A percentile compares a stretch with the other conserved stretches of the same genome.
phyloP scores from a whole-genome alignment of 1,140 invertebrate genomes.

The Dendroctonus ponderosae region DNA sequence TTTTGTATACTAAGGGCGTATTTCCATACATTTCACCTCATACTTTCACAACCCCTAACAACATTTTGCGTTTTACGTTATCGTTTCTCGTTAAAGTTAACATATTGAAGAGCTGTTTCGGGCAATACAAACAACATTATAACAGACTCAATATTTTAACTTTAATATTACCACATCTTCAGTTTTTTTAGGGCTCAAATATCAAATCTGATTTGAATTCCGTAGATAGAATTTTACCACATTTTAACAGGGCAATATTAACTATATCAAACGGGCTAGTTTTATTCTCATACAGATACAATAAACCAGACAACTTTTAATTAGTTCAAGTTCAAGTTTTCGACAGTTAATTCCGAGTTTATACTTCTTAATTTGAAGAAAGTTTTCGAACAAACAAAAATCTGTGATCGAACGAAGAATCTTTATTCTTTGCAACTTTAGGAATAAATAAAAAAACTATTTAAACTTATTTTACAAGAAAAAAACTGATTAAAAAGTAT shows the following conservation, averaged over 20 bases:
- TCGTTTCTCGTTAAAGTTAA: slow-evolving; percentile 38
- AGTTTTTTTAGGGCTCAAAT: slow-evolving; percentile 36
- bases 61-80: slow-evolving; percentile 24
- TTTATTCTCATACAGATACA: slow-evolving; percentile 39
- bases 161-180: slow-evolving; percentile 28
- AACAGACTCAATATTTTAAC: slow-evolving; percentile 45
- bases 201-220: slow-evolving; percentile 27
- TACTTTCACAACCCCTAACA: neutral
- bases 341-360: slow-evolving; percentile 24
- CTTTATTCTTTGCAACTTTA: slow-evolving; percentile 41
- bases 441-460: slow-evolving; percentile 40
- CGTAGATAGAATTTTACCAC: slow-evolving; percentile 35
- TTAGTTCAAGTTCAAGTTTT: slow-evolving; percentile 25
- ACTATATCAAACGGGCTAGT: slow-evolving; percentile 41
- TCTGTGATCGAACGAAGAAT: slow-evolving; percentile 31
- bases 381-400: slow-evolving; percentile 36
- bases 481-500: slow-evolving; percentile 40
- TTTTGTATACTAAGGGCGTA: slow-evolving; percentile 27
- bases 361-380: slow-evolving; percentile 13
- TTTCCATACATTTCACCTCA: slow-evolving; percentile 8
- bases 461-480: slow-evolving; percentile 43
- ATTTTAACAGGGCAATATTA: slow-evolving; percentile 42
- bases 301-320: slow-evolving; percentile 35
- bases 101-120: slow-evolving; percentile 43
- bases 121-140: slow-evolving; percentile 40